These are phyloP conservation scores for Drosophila pegasa DNA, from an alignment of 2,888 invertebrate genomes.

Conservation along the genomic window DNA sequence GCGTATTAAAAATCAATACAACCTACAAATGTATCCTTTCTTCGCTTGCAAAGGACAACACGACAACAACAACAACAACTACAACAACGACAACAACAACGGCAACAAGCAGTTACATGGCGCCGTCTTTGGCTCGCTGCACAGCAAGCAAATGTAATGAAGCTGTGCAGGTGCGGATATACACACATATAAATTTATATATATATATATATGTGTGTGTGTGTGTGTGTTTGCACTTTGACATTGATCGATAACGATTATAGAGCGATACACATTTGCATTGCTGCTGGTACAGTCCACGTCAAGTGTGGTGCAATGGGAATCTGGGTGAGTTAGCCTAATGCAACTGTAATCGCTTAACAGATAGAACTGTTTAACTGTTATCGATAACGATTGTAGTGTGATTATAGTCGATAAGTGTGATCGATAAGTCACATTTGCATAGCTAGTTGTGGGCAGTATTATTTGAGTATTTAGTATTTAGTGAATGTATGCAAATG, in stretches of 20 bases:
- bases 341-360: not conserved
- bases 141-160: slow-evolving; percentile 28
- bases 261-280: slow-evolving; percentile 26
- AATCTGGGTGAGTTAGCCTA: not conserved
- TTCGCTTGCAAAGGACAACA: slow-evolving; percentile 25
- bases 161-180: slow-evolving; percentile 39
- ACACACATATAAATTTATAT: not conserved
- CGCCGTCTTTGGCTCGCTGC: slow-evolving; percentile 47
- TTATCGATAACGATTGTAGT: not conserved
- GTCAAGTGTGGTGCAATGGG: not conserved
- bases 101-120: slow-evolving; percentile 54
- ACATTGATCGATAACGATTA: slow-evolving; percentile 53
- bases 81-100: slow-evolving; percentile 17
- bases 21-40: slow-evolving; percentile 72
- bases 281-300: not conserved
- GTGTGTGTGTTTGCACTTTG: slow-evolving; percentile 13
- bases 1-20: slow-evolving; percentile 75
- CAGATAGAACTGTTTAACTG: not conserved
- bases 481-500: not conserved
- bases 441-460: not conserved
- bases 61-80: not conserved
- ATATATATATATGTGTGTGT: not conserved
- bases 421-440: not conserved
- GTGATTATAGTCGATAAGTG: not conserved
- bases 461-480: no score